Evolutionary conservation across 1,140 invertebrate genomes (phyloP).

Genomic region (Adelges cooleyi): DNA sequence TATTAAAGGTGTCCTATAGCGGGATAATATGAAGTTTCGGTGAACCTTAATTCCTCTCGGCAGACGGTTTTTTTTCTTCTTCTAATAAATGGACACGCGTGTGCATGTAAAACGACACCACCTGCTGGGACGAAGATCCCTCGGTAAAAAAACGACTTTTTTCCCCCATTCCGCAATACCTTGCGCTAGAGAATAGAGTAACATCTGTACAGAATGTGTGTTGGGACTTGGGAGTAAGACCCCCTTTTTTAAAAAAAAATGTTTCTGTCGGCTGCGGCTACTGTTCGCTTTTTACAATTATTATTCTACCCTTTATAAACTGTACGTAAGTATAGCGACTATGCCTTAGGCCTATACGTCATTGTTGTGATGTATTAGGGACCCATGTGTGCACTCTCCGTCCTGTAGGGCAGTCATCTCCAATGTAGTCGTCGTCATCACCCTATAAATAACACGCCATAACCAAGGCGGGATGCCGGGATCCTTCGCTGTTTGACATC

Average conservation of each 20-base stretch:
- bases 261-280: not conserved
- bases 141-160: conserved; percentile 1
- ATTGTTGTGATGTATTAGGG: too few relatives aligned
- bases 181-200: not conserved
- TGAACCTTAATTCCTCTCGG: conserved; percentile 3
- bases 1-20: too few relatives aligned
- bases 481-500: too few relatives aligned
- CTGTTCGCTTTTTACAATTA: not conserved
- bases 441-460: conserved; percentile 18
- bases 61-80: not conserved
- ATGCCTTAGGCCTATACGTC: not conserved
- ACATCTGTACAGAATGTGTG: conserved; percentile 10
- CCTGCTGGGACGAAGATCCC: conserved; percentile 2
- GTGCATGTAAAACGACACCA: conserved; percentile 12
- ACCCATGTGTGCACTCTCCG: too few relatives aligned
- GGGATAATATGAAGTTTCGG: too few relatives aligned
- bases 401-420: too few relatives aligned
- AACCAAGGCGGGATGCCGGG: too few relatives aligned
- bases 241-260: conserved; percentile 2
- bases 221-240: not conserved
- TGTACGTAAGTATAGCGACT: not conserved
- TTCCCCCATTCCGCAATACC: not conserved
- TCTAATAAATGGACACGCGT: not conserved
- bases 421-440: not conserved
- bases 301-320: too few relatives aligned